Evolutionary conservation across 1,140 invertebrate genomes (phyloP).

Genomic region (Diachasma alloeum): DNA sequence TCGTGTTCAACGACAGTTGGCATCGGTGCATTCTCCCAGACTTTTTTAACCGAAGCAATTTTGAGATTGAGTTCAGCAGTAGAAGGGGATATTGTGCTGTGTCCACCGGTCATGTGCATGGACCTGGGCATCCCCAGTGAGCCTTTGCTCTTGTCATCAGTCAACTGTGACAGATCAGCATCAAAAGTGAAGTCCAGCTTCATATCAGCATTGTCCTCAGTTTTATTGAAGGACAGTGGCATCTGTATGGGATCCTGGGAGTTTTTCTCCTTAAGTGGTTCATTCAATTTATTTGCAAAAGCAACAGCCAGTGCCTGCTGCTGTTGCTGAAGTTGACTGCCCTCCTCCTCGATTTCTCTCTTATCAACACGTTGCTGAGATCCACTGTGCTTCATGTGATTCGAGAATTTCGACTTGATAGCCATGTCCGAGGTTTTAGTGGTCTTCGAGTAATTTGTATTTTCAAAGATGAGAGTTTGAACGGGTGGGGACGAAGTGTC

Average conservation of each 20-base stretch:
- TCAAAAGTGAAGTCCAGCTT: constrained; percentile 92
- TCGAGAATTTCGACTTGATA: constrained; percentile 64
- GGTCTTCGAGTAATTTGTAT: constrained; percentile 81
- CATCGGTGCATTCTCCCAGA: constrained; percentile 80
- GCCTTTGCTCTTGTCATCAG: constrained; percentile 76
- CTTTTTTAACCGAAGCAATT: constrained; percentile 93
- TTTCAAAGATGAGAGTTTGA: constrained; percentile 91
- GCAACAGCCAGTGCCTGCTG: constrained; percentile 64
- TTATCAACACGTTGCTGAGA: constrained; percentile 43
- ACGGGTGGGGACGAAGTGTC: constrained; percentile 81
- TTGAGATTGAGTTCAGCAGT: constrained; percentile 92
- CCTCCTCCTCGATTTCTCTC: constrained; percentile 53
- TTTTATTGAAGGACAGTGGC: constrained; percentile 70
- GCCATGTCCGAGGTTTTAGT: constrained; percentile 59
- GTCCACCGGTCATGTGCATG: constrained; percentile 69
- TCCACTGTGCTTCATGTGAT: constrained; percentile 62
- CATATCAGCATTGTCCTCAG: constrained; percentile 85
- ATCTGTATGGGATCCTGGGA: constrained; percentile 69
- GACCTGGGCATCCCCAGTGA: constrained; percentile 70
- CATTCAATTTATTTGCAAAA: constrained; percentile 71
- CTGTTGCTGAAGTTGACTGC: constrained; percentile 46
- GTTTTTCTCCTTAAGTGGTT: constrained; percentile 65
- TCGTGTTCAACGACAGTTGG: constrained; percentile 76
- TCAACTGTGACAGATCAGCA: constrained; percentile 78
- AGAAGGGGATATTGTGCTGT: constrained; percentile 74